Evolutionary conservation across 2,888 invertebrate genomes (phyloP).

Genomic region (Tortrix viridana): DNA sequence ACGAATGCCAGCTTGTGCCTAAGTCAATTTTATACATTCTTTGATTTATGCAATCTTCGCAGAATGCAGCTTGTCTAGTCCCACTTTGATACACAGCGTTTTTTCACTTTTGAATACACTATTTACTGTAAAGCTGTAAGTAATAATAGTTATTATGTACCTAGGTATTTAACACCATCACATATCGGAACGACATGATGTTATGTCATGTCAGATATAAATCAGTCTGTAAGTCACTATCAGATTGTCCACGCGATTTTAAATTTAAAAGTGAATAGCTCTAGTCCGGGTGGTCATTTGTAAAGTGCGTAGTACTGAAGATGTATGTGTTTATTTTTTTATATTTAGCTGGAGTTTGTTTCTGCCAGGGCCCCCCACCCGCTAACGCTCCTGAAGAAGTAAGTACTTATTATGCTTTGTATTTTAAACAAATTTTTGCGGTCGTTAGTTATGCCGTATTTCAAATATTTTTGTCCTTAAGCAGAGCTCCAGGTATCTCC

Average conservation of each 20-base stretch:
- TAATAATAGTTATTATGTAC: too few species aligned
- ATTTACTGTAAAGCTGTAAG: too few species aligned
- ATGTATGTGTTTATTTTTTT: conserved; percentile 18
- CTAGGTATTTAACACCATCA: conserved; percentile 9
- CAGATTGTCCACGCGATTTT: conserved; percentile 28
- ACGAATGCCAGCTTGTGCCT: too few species aligned
- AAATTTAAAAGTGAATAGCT: conserved; percentile 15
- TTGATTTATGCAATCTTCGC: too few species aligned
- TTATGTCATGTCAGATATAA: conserved; percentile 13
- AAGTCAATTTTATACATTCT: too few species aligned
- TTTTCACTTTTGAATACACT: too few species aligned
- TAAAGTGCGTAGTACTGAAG: neutral
- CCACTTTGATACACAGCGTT: too few species aligned
- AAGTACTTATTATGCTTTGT: conserved; percentile 5
- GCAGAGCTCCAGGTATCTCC: too few species aligned
- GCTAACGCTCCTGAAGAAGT: neutral
- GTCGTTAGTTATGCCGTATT: too few species aligned
- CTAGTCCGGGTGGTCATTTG: conserved; percentile 1
- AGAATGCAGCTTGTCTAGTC: too few species aligned
- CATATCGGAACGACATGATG: conserved; percentile 23
- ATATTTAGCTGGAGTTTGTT: conserved; percentile 15
- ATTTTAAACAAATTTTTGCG: too few species aligned
- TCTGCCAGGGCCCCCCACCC: conserved; percentile 3
- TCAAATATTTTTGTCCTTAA: too few species aligned
- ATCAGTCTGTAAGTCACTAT: conserved; percentile 1